These are phyloP conservation scores for Ptycholaimellus sp. DNA, from an alignment of 2,888 invertebrate genomes.

Conservation along the genomic window DNA sequence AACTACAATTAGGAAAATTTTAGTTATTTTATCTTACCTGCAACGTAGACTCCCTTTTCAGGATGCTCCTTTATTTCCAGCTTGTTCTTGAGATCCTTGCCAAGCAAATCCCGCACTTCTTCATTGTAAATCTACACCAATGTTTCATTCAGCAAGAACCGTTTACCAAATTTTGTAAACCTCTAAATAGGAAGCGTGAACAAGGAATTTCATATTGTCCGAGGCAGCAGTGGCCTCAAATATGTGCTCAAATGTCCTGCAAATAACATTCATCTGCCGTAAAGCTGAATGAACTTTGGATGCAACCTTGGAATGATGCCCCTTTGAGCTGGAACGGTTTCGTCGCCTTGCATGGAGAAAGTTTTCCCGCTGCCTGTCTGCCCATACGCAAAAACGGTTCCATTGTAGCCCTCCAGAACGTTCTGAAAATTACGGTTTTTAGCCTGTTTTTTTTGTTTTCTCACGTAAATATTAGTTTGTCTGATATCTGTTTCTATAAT, in stretches of 20 bases:
- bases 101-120: conserved; percentile 46
- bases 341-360: conserved; percentile 58
- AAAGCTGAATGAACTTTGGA: background rate
- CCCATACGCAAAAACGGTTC: conserved; percentile 73
- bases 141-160: background rate
- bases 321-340: conserved; percentile 27
- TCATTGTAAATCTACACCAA: conserved; percentile 46
- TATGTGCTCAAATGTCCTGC: conserved; percentile 56
- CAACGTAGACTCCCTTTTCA: conserved; percentile 33
- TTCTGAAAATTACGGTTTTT: conserved; percentile 33
- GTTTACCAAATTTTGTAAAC: conserved; percentile 9
- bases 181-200: conserved; percentile 53
- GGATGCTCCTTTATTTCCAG: conserved; percentile 44
- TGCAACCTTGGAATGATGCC: conserved; percentile 20
- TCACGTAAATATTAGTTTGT: background rate
- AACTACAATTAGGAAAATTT: too few species aligned
- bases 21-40: too few species aligned
- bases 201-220: conserved; percentile 43
- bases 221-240: conserved; percentile 51
- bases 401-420: conserved; percentile 68
- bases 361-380: conserved; percentile 78
- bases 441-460: background rate
- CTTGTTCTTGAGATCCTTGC: conserved; percentile 36
- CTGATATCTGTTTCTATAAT: conserved; percentile 40
- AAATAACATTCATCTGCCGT: conserved; percentile 32